These are phyloP conservation scores for Megalopta genalis DNA, from an alignment of 1,140 invertebrate species.

Conservation along the genomic window DNA sequence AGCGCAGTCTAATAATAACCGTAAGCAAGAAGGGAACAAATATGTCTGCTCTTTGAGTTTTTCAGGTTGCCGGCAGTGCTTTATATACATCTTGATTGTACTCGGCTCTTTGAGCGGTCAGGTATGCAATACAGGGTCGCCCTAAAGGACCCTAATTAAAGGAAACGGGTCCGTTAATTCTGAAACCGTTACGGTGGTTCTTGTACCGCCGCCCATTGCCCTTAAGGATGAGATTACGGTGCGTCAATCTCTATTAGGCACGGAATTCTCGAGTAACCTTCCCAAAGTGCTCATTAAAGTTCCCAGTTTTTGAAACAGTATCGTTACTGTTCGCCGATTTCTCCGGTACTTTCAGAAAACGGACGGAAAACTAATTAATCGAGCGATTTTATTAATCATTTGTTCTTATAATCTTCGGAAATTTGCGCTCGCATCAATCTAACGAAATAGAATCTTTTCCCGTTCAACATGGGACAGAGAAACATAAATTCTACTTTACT, in stretches of 20 bases:
- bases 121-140: not conserved
- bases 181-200: conserved; percentile 1
- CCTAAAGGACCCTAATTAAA: conserved; percentile 3
- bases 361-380: too few species aligned
- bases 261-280: not conserved
- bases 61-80: not conserved
- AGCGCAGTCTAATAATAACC: not conserved
- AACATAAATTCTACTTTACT: too few species aligned
- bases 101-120: not conserved
- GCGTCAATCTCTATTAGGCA: not conserved
- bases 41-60: not conserved
- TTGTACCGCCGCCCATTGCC: not conserved
- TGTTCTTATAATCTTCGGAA: too few species aligned
- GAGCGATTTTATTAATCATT: too few species aligned
- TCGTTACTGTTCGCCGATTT: not conserved
- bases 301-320: not conserved
- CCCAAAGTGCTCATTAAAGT: not conserved
- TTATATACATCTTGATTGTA: not conserved
- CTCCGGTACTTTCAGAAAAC: too few species aligned
- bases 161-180: conserved; percentile 5
- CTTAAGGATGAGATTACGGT: conserved; percentile 6
- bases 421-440: too few species aligned
- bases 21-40: not conserved
- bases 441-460: too few species aligned
- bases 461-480: too few species aligned